Evolutionary conservation across 2,888 invertebrate species (phyloP), one percentile per base, ranked within the genome.

Genomic region (Unio delphinus): DNA sequence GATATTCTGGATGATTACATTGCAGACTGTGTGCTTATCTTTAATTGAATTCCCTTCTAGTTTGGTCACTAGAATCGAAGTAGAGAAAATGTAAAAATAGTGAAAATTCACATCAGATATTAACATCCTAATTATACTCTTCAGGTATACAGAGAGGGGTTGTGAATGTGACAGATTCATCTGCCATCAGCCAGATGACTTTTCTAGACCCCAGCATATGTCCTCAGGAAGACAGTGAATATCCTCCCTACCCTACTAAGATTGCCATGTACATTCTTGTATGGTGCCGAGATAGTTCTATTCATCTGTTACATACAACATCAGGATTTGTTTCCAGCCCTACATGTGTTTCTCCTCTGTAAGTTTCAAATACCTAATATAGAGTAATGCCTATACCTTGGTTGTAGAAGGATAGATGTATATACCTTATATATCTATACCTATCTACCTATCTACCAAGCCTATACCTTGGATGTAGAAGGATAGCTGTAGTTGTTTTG

Each of bases 161-260:
- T 34, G 69, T 84, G 3, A 79, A 70, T 67, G 76, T 82, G 2
- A 69, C 75, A n/a, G 68, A 73, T 8, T 64, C 76, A 8, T 75
- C 75, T 23, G 68, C 79, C 17, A 74, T 86, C 2, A 77, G 75
- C 4, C 77, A 80, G 68, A 55, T 87, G 57, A 68, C 74, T 66
- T 87, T 87, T 67, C 73, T 87, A 8, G 81, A 86, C 68, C 83
- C 87, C 5, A 66, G 73, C 34, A 70, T 87, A 54, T 85, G 81
- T 68, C 81, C 84, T 18, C 76, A 81, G 65, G 80, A 80, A 11
- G n/a, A 20, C 0, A 72, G 65, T 18, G 74, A 76, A 11, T 83
- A 81, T 61, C 82, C 81, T 55, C 84, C 84, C 11, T 86, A 85
- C 69, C 70, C 70, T 1, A 81, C 79, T 26, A 67, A 69, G 59